Conservation (phyloP, 1,140 invertebrate species). For the Tribolium madens region DNA sequence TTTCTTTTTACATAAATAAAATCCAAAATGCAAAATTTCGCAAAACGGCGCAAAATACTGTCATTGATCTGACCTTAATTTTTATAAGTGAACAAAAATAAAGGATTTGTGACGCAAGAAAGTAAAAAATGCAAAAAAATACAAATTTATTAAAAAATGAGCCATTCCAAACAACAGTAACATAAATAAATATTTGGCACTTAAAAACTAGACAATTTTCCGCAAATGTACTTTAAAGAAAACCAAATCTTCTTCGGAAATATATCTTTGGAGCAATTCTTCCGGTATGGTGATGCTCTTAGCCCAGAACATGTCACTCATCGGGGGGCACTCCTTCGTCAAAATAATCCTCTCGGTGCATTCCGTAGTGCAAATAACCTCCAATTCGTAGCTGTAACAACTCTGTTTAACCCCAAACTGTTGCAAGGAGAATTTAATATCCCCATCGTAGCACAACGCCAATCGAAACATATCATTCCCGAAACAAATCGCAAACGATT, state of each 20-base stretch:
- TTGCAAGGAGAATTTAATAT: slow-evolving; percentile 13
- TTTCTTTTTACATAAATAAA: background rate
- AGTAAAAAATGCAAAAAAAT: background rate
- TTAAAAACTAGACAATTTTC: background rate
- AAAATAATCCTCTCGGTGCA: background rate
- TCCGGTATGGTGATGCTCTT: background rate
- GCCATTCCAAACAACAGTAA: background rate
- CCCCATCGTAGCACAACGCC: background rate
- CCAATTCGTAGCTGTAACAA: background rate
- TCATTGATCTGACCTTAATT: background rate
- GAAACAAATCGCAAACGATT: background rate
- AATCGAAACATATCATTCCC: slow-evolving; percentile 17
- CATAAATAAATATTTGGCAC: background rate
- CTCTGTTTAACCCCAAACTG: slow-evolving; percentile 8
- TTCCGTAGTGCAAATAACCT: background rate
- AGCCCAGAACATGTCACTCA: background rate
- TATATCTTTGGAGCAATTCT: background rate
- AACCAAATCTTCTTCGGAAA: background rate
- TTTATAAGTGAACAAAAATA: no score
- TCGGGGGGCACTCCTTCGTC: background rate
- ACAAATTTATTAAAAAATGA: background rate
- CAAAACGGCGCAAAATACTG: background rate
- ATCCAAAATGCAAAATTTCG: background rate
- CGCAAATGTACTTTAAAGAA: slow-evolving; percentile 8
- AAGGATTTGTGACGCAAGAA: no score